Evolutionary conservation across 2,888 invertebrate species (phyloP), one percentile per base, ranked within the genome.

Genomic region (Argynnis bischoffii): DNA sequence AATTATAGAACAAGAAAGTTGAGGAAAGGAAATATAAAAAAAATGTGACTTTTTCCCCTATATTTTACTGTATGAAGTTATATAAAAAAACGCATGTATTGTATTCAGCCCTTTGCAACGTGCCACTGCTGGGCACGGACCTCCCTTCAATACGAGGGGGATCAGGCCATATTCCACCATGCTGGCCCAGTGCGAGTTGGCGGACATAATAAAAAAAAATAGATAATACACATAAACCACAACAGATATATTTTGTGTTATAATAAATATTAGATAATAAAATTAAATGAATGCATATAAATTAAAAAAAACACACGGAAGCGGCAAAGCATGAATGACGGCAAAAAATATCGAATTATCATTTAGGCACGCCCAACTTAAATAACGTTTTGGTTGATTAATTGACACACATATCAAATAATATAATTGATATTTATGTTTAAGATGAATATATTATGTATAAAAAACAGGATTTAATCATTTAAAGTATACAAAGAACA

Each of bases 271-370:
- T n/a, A 55, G 35, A 15, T 41, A n/a, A n/a, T 56, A 41, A 56
- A 14, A 41, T 48, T 48, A 41, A 63, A 63, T 26, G 8, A 46
- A 51, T 16, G 51, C 16, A 59, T 16, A 13, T 0, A 48, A 26
- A 48, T 21, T 3, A 5, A 59, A 50, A 63, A 63, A 63, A 63
- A 41, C 55, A 64, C 64, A 67, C 70, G 70, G 70, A 70, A 70
- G 67, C 70, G 47, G 46, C 57, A 18, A 15, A 51, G 53, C 63
- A 64, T 67, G 64, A 60, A 60, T 64, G 55, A 48, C n/a, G 60
- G 64, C 67, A 60, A 59, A 64, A 64, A 67, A 41, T 56, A 67
- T 54, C 53, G 61, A 67, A 70, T 70, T 70, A 70, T 54, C 61
- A 65, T 63, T 67, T 70, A 64, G 67, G 14, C 60, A 67, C 56